Evolutionary conservation across 2,797 vertebrate genomes (phyloP).

Genomic region (Rhabdophis nuchalis): DNA sequence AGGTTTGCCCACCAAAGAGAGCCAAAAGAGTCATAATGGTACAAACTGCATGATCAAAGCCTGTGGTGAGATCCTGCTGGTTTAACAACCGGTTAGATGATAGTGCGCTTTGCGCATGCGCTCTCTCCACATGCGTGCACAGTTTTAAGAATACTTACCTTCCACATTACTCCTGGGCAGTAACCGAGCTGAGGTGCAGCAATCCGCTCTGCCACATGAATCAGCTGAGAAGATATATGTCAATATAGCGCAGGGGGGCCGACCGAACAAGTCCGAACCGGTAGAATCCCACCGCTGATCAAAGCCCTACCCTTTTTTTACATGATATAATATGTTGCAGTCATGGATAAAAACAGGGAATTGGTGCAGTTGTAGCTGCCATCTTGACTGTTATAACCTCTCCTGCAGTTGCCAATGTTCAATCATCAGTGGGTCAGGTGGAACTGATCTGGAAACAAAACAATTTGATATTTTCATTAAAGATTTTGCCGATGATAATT

Average conservation of each 20-base stretch:
- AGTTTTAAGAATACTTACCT: no score
- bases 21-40: not conserved
- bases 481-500: not conserved
- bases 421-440: not conserved
- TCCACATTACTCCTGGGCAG: no score
- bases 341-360: not conserved
- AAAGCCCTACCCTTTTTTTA: not conserved
- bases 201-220: no score
- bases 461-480: not conserved
- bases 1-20: not conserved
- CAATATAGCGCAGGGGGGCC: no score
- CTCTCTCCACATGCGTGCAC: no score
- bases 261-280: no score
- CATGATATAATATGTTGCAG: not conserved
- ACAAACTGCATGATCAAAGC: not conserved
- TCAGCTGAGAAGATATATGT: no score
- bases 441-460: conserved; percentile 4
- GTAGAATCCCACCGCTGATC: not conserved
- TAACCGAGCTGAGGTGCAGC: no score
- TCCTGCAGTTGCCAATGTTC: not conserved
- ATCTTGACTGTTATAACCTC: not conserved
- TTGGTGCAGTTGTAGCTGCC: not conserved
- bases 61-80: no score
- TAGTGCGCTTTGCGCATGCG: no score
- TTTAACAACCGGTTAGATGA: no score